These are phyloP conservation scores for Dromiciops gliroides DNA, from an alignment of 2,113 vertebrate species.

Conservation along the genomic window DNA sequence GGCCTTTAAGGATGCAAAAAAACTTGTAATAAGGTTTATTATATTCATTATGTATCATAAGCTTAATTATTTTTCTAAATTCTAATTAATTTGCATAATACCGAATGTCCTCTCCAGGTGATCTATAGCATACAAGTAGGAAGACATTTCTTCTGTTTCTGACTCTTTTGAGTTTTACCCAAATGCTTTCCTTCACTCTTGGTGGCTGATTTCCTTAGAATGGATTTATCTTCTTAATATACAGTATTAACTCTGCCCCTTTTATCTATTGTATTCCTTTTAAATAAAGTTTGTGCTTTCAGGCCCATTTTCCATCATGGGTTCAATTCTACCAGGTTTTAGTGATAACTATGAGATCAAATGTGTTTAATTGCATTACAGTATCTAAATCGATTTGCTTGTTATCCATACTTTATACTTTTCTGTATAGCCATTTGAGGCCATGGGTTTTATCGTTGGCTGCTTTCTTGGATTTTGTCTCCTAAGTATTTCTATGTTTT, in stretches of 20 bases:
- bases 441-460: background rate
- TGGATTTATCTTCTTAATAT: background rate
- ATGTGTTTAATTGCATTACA: background rate
- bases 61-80: background rate
- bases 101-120: background rate
- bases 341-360: background rate
- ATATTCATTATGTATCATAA: background rate
- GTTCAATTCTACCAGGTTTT: background rate
- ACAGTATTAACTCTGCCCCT: background rate
- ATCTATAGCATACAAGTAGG: background rate
- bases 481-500: background rate
- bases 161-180: background rate
- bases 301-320: background rate
- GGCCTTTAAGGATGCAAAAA: background rate
- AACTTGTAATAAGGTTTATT: background rate
- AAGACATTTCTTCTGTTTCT: background rate
- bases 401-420: background rate
- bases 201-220: background rate
- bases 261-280: background rate
- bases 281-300: background rate
- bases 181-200: background rate
- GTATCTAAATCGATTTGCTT: background rate
- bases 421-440: background rate
- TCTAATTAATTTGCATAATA: background rate
- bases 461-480: background rate